phyloP scores from a whole-genome alignment of 2,797 vertebrate genomes.

The Euphonia xanthogaster region DNA sequence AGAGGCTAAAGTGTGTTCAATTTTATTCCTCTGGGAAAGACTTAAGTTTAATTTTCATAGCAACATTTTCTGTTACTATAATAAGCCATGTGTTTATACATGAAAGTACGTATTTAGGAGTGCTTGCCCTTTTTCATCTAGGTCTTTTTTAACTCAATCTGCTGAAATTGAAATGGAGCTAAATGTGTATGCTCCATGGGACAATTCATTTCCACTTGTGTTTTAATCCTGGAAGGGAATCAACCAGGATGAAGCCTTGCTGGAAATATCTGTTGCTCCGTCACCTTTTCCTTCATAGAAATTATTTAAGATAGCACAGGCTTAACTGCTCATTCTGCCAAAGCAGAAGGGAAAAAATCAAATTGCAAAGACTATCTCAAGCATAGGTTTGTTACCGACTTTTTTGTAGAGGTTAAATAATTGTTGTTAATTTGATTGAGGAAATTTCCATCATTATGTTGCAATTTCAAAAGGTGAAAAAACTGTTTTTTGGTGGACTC shows the following conservation, averaged over 20 bases:
- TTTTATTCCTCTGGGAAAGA: not conserved
- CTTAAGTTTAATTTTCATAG: not conserved
- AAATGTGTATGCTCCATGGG: not conserved
- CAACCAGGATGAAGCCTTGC: not conserved
- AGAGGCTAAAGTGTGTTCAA: not conserved
- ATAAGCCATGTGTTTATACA: not conserved
- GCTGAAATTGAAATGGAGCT: not conserved
- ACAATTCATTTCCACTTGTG: not conserved
- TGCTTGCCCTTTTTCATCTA: not conserved
- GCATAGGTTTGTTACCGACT: not conserved
- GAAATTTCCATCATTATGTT: conserved; percentile 77
- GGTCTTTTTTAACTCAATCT: not conserved
- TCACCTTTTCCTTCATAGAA: not conserved
- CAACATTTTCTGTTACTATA: not conserved
- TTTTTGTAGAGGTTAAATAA: not conserved
- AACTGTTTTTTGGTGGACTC: conserved; percentile 79
- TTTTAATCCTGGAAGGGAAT: not conserved
- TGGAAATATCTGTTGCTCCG: not conserved
- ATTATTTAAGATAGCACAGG: not conserved
- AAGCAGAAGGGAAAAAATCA: not conserved
- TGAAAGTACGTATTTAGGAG: not conserved
- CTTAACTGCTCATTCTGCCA: not conserved
- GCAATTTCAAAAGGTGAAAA: conserved; percentile 85
- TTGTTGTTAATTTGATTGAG: conserved; percentile 57
- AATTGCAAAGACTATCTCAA: not conserved